Evolutionary conservation across 2,797 vertebrate genomes (phyloP).

Genomic region (Lutjanus campechanus): DNA sequence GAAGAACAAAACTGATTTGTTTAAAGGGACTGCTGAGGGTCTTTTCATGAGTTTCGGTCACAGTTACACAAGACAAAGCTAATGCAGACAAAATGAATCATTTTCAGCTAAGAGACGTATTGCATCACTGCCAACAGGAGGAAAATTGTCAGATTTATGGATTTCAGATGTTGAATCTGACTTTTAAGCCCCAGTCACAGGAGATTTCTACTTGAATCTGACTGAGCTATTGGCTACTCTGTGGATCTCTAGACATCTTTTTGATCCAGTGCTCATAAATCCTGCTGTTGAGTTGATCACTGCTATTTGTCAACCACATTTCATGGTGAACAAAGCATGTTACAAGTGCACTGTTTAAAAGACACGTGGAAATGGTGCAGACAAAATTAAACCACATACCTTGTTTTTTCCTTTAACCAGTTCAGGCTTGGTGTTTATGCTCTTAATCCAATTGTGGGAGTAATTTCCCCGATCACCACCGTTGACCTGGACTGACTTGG

Average conservation of each 20-base stretch:
- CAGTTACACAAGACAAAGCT: slow-evolving; percentile 32
- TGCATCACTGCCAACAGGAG: slow-evolving; percentile 28
- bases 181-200: slow-evolving; percentile 17
- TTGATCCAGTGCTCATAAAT: slow-evolving; percentile 25
- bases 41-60: slow-evolving; percentile 43
- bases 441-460: slow-evolving; percentile 83
- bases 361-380: not conserved
- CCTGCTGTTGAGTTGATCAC: slow-evolving; percentile 1
- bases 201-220: slow-evolving; percentile 23
- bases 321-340: not conserved
- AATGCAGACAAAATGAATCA: slow-evolving; percentile 37
- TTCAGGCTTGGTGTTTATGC: slow-evolving; percentile 70
- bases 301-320: slow-evolving; percentile 15
- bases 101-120: slow-evolving; percentile 18
- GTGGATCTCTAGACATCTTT: not conserved
- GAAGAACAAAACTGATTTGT: slow-evolving; percentile 26
- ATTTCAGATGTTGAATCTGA: slow-evolving; percentile 52
- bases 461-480: slow-evolving; percentile 30
- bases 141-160: slow-evolving; percentile 34
- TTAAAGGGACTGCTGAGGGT: slow-evolving; percentile 25
- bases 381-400: slow-evolving; percentile 79
- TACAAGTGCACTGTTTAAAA: not conserved
- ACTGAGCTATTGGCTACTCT: slow-evolving; percentile 1
- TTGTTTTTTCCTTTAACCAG: slow-evolving; percentile 84
- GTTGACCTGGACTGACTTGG: slow-evolving; percentile 56